Evolutionary conservation across 1,140 invertebrate species (phyloP).

Genomic region (Elymnias hypermnestra): DNA sequence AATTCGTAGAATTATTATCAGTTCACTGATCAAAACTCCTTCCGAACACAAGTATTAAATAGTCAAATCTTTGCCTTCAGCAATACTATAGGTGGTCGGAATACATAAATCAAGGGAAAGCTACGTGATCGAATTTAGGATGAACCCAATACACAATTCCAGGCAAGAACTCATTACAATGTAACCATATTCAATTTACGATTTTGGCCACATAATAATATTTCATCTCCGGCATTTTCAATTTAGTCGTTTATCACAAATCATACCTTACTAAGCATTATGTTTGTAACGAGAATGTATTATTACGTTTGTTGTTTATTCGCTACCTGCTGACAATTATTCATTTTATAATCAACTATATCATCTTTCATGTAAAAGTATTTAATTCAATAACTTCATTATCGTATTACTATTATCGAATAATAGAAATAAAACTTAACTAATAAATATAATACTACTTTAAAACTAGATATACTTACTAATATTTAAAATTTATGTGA

Average conservation of each 20-base stretch:
- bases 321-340: background rate
- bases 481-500: too few relatives aligned
- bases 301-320: background rate
- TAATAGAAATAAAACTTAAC: too few relatives aligned
- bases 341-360: too few relatives aligned
- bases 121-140: slow-evolving; percentile 70
- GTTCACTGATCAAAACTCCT: slow-evolving; percentile 41
- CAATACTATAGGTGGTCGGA: slow-evolving; percentile 61
- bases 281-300: background rate
- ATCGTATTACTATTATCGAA: too few relatives aligned
- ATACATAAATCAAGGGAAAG: slow-evolving; percentile 69
- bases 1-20: slow-evolving; percentile 31
- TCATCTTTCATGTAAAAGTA: too few relatives aligned
- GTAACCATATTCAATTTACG: slow-evolving; percentile 71
- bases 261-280: background rate
- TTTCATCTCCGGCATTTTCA: slow-evolving; percentile 47
- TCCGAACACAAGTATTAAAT: slow-evolving; percentile 33
- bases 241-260: slow-evolving; percentile 18
- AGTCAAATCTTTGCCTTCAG: slow-evolving; percentile 63
- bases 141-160: slow-evolving; percentile 59
- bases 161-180: slow-evolving; percentile 68
- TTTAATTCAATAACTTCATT: too few relatives aligned
- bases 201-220: slow-evolving; percentile 56
- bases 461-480: too few relatives aligned
- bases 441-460: too few relatives aligned